Evolutionary conservation across 2,113 vertebrate species (phyloP), one percentile per base, ranked within the genome.

Genomic region (Neofelis nebulosa): DNA sequence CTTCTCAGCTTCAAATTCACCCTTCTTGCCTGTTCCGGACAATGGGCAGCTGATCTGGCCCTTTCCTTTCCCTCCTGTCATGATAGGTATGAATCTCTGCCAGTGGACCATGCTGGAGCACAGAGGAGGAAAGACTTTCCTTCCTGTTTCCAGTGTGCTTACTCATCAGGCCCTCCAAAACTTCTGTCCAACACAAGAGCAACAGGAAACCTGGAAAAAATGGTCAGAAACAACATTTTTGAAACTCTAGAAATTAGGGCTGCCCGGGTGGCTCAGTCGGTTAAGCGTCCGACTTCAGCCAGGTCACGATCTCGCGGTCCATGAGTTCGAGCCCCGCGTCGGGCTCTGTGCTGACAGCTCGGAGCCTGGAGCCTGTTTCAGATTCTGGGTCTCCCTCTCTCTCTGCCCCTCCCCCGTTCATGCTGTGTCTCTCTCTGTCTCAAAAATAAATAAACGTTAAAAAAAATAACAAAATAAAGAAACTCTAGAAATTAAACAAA

Each of bases 301-400:
- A 1, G 45, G 45, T 45, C 45, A 45, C 0, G 45, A 45, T 45
- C 45, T 45, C 45, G 8, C 8, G 45, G 45, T 45, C 45, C 8
- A 1, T 0, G 45, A 0, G 45, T 45, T 45, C 1, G 8, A 45
- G 45, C 45, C 45, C 45, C 8, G 45, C 1, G 1, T 45, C 8
- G 1, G 45, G 45, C 45, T 45, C 45, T 45, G 45, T 8, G 45
- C 45, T 45, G 45, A 45, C 2, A 1, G 45, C 45, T 45, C 45
- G 0, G 45, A 45, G 45, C 45, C 45, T 45, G 45, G 45, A 45
- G 7, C 45, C 45, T 45, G 45, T 1, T 45, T 45, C 45, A 1
- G 7, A 8, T 45, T 45, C 45, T 45, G 45, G 9, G 45, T 45
- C 45, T 45, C 45, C 45, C 45, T 45, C 45, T 45, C 41, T 45